These are phyloP conservation scores for Dione vanillae DNA, from an alignment of 2,888 invertebrate genomes.

Conservation along the genomic window DNA sequence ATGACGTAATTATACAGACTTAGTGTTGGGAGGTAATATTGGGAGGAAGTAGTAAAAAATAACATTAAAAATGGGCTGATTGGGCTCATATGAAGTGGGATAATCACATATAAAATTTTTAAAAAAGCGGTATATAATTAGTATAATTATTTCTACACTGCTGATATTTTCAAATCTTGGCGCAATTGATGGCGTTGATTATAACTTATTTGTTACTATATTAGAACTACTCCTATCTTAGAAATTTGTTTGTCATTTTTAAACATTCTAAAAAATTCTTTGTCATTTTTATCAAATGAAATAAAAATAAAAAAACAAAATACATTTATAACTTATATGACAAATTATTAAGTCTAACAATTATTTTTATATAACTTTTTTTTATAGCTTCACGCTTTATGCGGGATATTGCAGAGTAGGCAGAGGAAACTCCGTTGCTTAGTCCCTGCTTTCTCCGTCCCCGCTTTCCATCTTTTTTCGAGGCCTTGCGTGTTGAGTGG, in stretches of 20 bases:
- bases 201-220: slow-evolving; percentile 65
- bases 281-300: slow-evolving; percentile 7
- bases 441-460: no score
- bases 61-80: neutral
- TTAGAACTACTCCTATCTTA: slow-evolving; percentile 57
- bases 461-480: no score
- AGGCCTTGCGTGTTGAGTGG: no score
- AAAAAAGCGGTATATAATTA: neutral
- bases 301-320: neutral
- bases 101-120: neutral
- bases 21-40: no score
- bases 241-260: slow-evolving; percentile 48
- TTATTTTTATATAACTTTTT: no score
- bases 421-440: no score
- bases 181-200: slow-evolving; percentile 72
- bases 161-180: slow-evolving; percentile 55
- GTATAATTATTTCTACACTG: slow-evolving; percentile 28
- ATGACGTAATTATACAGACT: no score
- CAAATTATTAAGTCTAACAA: no score
- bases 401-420: no score
- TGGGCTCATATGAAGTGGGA: neutral
- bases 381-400: no score
- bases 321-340: no score
- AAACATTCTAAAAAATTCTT: no score
- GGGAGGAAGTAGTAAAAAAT: neutral